Base-by-base conservation (phyloP, 2,797 vertebrate species). In the Aldrovandia affinis region DNA sequence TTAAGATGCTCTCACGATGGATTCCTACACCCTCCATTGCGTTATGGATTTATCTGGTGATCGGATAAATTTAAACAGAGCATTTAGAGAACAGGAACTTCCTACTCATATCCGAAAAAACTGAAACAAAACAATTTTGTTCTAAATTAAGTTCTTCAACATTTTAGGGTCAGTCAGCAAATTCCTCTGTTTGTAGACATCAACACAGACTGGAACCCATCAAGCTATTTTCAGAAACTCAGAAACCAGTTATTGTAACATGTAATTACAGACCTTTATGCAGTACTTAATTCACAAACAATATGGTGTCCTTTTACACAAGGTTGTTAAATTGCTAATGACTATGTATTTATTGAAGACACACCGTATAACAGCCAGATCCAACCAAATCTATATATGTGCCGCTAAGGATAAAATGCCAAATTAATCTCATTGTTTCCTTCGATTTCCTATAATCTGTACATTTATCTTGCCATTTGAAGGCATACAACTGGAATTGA, bases 281-380 rank as follows among this genome's bases (percentile, higher is more conserved):
- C 92, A 94, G 92, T 91, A 94, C 94, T 95, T 96, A 95, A 96
- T 96, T 96, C 92, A 92, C 92, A 95, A 96, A 96, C 95, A 96
- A 96, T 95, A 94, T 94, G 93, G 94, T 94, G 90, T 93, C 92
- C 94, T 95, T 94, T 93, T 94, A 94, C 90, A 93, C 91, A 91
- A 93, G 91, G 90, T 92, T 92, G 92, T 93, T 91, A 91, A 94
- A 95, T 94, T 92, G 92, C 91, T 93, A 90, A 93, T 90, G 84
- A 84, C 83, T 85, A 25, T 79, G 42, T 80, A 85, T 84, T 87
- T 78, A 86, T 81, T 86, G 28, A 84, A 85, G 85, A 88, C 81
- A 83, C 88, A 77, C 84, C 83, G 81, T 86, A 78, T 81, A 85
- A 82, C 52, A 52, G 57, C 42, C 18, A 50, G 15, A 44, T 79